Evolutionary conservation across 23 tunicate genomes (phyloP), one percentile per base, ranked within the genome.

Genomic region (Oikopleura dioica): DNA sequence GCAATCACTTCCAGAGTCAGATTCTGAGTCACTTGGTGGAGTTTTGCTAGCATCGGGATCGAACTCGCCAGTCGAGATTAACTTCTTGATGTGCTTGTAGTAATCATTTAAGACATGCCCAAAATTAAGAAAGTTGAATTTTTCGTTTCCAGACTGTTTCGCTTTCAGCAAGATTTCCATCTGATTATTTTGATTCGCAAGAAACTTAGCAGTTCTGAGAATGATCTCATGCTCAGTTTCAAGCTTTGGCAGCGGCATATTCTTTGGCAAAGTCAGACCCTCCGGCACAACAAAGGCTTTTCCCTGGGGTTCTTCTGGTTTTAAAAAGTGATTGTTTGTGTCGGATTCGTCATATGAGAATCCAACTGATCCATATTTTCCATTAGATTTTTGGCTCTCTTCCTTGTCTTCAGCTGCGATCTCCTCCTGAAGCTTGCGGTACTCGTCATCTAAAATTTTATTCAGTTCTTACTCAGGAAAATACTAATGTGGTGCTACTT

Each of bases 151-250:
- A 0, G 97, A 79, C 77, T 91, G 97, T 63, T 91, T 91, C 35
- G 97, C 87, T 78, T 91, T 91, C 80, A 91, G 50, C 35, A 91
- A 85, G 36, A 91, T 91, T 76, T 91, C 97, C 97, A 91, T 91
- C 79, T 91, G 97, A 0, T 79, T 79, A 35, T 89, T 89, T 85
- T 91, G 97, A 67, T 80, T 82, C 84, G 95, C 87, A 36, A 94
- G 85, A 83, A 94, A 94, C 23, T 30, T 32, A 0, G 99, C 99
- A 0, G 99, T 94, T 68, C 86, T 94, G 59, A 86, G 88, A 78
- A 94, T 94, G 21, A 94, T 84, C 1, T 92, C 99, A 79, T 94
- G 83, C 88, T 63, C 72, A 23, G 33, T 24, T 63, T 63, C 30
- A 63, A 21, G n/a, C n/a, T 63, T 63, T 24, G 72, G 72, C 4